phyloP scores from a whole-genome alignment of 1,140 invertebrate genomes.

The Cherax quadricarinatus region DNA sequence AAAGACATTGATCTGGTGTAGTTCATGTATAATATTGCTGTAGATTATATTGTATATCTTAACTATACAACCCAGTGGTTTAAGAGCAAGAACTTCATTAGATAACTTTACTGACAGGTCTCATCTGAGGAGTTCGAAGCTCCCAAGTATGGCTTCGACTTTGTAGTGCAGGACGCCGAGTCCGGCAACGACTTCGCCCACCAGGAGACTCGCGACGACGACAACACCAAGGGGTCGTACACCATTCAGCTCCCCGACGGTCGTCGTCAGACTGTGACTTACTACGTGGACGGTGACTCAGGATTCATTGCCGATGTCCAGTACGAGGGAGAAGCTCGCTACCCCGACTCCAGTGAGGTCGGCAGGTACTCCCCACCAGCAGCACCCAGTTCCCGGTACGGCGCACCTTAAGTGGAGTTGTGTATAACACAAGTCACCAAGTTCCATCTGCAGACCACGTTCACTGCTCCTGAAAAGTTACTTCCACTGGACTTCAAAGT shows the following conservation, averaged over 20 bases:
- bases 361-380: neutral
- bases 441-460: too few species aligned
- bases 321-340: slow-evolving; percentile 64
- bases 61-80: too few species aligned
- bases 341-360: neutral
- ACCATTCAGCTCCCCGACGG: slow-evolving; percentile 91
- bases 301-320: slow-evolving; percentile 74
- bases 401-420: neutral
- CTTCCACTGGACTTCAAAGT: too few species aligned
- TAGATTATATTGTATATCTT: too few species aligned
- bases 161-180: slow-evolving; percentile 87
- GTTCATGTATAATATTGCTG: too few species aligned
- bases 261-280: slow-evolving; percentile 76
- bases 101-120: neutral
- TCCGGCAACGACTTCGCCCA: slow-evolving; percentile 88
- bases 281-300: slow-evolving; percentile 83
- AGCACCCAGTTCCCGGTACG: neutral
- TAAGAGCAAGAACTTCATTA: neutral
- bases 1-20: too few species aligned
- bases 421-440: too few species aligned
- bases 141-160: slow-evolving; percentile 89
- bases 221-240: slow-evolving; percentile 87
- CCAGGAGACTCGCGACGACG: slow-evolving; percentile 87
- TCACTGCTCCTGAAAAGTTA: too few species aligned
- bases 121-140: neutral